Evolutionary conservation across 2,113 vertebrate species (phyloP).

Genomic region (Pseudolaguvia tuberculata): DNA sequence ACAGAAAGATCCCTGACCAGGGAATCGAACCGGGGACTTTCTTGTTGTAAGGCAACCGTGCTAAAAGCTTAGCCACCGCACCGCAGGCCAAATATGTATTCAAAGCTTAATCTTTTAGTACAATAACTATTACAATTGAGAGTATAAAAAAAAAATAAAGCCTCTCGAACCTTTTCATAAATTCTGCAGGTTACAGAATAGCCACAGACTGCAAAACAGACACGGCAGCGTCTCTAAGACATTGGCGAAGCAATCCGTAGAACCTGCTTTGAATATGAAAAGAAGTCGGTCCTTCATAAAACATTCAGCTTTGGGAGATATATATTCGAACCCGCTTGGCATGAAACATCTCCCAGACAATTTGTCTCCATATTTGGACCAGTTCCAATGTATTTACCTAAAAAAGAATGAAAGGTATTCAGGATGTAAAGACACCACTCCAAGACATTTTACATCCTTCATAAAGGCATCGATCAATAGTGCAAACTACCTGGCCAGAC

Average conservation of each 20-base stretch:
- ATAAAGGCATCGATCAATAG: conserved; percentile 16
- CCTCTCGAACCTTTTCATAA: neutral
- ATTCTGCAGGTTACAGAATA: neutral
- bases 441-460: conserved; percentile 15
- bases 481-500: conserved; percentile 18
- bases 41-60: too few relatives aligned
- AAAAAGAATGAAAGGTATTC: neutral
- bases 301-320: neutral
- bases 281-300: neutral
- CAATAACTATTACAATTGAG: neutral
- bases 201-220: neutral
- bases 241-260: neutral
- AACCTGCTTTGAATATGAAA: conserved; percentile 16
- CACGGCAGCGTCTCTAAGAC: neutral
- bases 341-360: conserved; percentile 5
- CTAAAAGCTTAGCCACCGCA: too few relatives aligned
- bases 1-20: too few relatives aligned
- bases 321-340: conserved; percentile 1
- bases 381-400: neutral
- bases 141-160: neutral
- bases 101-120: neutral
- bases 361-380: conserved; percentile 7
- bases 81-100: neutral
- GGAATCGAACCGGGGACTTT: too few relatives aligned
- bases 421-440: neutral